Evolutionary conservation across 2,797 vertebrate species (phyloP), one percentile per base, ranked within the genome.

Genomic region (Myotis findleyi): DNA sequence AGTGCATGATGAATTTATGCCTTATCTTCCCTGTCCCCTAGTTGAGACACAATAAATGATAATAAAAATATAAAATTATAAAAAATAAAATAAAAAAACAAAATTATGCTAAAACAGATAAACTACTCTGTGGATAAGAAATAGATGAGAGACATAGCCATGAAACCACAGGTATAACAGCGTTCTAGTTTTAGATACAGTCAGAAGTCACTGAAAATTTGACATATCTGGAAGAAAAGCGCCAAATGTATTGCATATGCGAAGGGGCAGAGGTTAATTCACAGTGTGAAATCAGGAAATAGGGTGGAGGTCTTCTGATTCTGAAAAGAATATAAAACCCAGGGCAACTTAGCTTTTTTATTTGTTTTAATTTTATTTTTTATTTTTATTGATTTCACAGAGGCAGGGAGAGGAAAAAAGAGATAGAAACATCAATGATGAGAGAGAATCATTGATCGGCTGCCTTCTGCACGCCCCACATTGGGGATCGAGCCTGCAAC

Each of bases 161-260:
- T 66, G 21, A 95, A 92, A 38, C 8, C 23, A 82, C 2, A 85
- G 7, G 23, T 13, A 66, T 51, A 68, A 69, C 27, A 69, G 41
- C 23, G 21, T 91, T 87, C 23, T 41, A 73, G 30, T 51, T 87
- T 71, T 76, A 53, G 38, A 47, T 83, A 51, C 4, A 69, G 30
- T 41, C 75, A 95, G 59, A 89, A 57, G 20, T 72, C 64, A 94
- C n/a, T 77, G 69, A 73, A 81, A 83, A 51, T 77, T 81, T 89
- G 53, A 77, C 25, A 36, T 85, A 25, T 47, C 8, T 90, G 12
- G 17, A 59, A 47, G 6, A 90, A 89, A 92, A 38, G 49, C 38
- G 8, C 21, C 27, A 25, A 77, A 90, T 49, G 3, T 7, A 33
- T 68, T 93, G 38, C 36, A 41, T 64, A 77, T 30, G 10, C 75